A percentile compares a stretch with the other conserved stretches of the same genome.
Evolutionary conservation across 2,113 vertebrate genomes (phyloP).

Genomic region (Oenanthe melanoleuca): DNA sequence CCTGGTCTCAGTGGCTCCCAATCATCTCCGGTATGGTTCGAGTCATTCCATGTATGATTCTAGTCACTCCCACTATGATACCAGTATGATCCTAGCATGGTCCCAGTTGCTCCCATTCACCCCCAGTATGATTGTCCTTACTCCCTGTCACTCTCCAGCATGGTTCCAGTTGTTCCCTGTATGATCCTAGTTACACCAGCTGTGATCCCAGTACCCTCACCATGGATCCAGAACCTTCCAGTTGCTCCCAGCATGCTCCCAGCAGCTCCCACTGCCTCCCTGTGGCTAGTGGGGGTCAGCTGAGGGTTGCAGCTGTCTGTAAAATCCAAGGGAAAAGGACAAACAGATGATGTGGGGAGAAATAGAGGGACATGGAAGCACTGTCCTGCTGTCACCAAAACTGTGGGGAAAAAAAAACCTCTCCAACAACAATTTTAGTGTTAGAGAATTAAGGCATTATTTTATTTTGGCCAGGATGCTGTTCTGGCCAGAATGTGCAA

Average conservation of each 20-base stretch:
- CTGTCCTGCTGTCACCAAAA: too few species aligned
- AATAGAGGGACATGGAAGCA: too few species aligned
- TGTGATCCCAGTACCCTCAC: background rate
- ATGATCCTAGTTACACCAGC: background rate
- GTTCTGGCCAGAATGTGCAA: too few species aligned
- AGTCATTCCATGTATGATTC: background rate
- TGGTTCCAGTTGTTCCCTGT: background rate
- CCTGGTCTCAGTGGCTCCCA: too few species aligned
- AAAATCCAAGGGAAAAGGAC: background rate
- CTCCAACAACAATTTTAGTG: too few species aligned
- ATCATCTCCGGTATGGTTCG: too few species aligned
- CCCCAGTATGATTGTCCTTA: background rate
- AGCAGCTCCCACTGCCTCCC: background rate
- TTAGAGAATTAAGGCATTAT: too few species aligned
- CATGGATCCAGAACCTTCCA: background rate
- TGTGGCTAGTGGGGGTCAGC: background rate
- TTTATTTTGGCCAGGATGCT: too few species aligned
- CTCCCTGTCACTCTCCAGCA: background rate
- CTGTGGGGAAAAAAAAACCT: too few species aligned
- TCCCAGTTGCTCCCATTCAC: background rate
- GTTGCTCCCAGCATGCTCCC: background rate
- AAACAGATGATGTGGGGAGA: too few species aligned
- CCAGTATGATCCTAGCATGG: background rate
- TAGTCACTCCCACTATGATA: background rate
- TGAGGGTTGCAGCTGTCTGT: background rate